A percentile compares a stretch with the other conserved stretches of the same genome.
phyloP scores from a whole-genome alignment of 1,140 invertebrate species.

The Goniozus legneri region DNA sequence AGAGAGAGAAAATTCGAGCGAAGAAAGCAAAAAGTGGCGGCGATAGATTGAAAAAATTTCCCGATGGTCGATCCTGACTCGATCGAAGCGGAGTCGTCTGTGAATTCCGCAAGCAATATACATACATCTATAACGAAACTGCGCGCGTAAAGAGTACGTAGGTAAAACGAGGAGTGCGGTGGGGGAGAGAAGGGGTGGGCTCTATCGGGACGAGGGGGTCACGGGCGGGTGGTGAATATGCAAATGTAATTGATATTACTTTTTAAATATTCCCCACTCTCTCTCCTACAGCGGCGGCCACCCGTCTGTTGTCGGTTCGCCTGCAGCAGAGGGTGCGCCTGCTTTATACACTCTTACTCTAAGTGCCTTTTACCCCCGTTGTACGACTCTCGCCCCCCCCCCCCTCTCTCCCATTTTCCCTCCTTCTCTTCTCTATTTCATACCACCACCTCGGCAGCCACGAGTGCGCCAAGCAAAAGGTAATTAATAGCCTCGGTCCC shows the following conservation, averaged over 20 bases:
- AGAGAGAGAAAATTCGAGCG: too few species aligned
- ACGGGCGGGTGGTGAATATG: constrained; percentile 49
- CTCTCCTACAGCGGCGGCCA: constrained; percentile 23
- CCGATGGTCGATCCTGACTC: too few species aligned
- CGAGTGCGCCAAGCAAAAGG: constrained; percentile 34
- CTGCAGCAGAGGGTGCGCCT: constrained; percentile 35
- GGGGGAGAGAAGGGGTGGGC: constrained; percentile 14
- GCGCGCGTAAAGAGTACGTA: constrained; percentile 7
- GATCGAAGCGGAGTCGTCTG: too few species aligned
- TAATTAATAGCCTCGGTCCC: constrained; percentile 51
- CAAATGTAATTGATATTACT: constrained; percentile 57
- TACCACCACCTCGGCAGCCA: constrained; percentile 8
- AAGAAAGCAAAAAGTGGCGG: too few species aligned
- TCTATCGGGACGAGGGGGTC: constrained; percentile 34
- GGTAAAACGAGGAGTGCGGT: constrained; percentile 8
- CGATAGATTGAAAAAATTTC: too few species aligned
- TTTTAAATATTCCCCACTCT: constrained; percentile 55
- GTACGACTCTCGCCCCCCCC: constrained; percentile 12
- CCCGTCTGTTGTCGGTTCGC: constrained; percentile 39
- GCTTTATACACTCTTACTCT: constrained; percentile 39
- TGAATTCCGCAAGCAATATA: too few species aligned
- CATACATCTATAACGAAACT: too few species aligned
- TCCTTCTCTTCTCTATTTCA: not conserved
- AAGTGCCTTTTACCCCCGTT: constrained; percentile 45
- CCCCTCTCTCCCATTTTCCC: constrained; percentile 2